Conservation (phyloP, 2,797 vertebrate species). For the Micropoecilia bifurca region DNA sequence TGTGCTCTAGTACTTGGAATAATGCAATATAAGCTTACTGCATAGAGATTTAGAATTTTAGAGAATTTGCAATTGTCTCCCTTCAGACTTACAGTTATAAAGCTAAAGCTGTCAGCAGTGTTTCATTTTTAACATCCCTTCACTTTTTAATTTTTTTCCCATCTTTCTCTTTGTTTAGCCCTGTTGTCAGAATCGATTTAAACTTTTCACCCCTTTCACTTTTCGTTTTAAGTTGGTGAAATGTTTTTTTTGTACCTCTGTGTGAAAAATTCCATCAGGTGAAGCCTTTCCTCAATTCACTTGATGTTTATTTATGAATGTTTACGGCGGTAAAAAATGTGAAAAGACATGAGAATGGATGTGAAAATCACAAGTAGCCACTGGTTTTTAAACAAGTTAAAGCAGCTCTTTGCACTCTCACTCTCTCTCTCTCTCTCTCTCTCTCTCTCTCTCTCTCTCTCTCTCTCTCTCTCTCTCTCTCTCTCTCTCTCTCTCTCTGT, state of each 20-base stretch:
- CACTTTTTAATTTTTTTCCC: slow-evolving; percentile 5
- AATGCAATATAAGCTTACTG: slow-evolving; percentile 2
- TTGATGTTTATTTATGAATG: slow-evolving; percentile 54
- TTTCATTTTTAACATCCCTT: slow-evolving; percentile 44
- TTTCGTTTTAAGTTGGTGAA: slow-evolving; percentile 39
- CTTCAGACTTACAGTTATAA: slow-evolving; percentile 26
- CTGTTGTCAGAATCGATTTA: slow-evolving; percentile 47
- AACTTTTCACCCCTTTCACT: slow-evolving; percentile 31
- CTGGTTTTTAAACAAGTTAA: slow-evolving; percentile 65
- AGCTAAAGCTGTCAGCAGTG: slow-evolving; percentile 46
- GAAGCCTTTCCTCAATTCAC: slow-evolving; percentile 3
- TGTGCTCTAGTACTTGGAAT: slow-evolving; percentile 5
- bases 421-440: too few relatives aligned
- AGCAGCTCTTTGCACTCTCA: slow-evolving; percentile 45
- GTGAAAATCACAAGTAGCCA: slow-evolving; percentile 59
- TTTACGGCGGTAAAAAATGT: slow-evolving; percentile 28
- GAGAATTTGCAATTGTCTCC: slow-evolving; percentile 24
- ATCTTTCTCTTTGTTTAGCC: slow-evolving; percentile 19
- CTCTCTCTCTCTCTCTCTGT: too few relatives aligned
- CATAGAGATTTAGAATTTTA: slow-evolving; percentile 24
- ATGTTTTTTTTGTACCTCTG: slow-evolving; percentile 52
- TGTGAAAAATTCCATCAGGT: slow-evolving; percentile 46
- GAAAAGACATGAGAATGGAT: slow-evolving; percentile 57
- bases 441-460: too few relatives aligned
- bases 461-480: too few relatives aligned